Evolutionary conservation across 2,888 invertebrate species (phyloP), one percentile per base, ranked within the genome.

Genomic region (Sesia apiformis): DNA sequence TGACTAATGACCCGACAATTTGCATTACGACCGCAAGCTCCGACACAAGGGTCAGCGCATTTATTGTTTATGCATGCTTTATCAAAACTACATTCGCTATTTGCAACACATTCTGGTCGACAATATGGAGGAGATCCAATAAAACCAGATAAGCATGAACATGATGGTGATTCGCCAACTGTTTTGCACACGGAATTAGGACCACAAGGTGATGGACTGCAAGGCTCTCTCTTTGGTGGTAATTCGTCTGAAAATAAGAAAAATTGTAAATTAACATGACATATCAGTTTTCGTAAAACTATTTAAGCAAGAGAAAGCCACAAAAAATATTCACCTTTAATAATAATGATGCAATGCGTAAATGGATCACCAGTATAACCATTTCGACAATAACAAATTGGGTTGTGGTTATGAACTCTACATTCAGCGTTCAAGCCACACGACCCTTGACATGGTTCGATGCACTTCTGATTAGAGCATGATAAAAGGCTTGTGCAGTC

Each of bases 361-460:
- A 96, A 96, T 51, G 97, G 96, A 91, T 97, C 94, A 23, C 96
- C 96, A n/a, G 93, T 90, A 67, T 91, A 92, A 55, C 91, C 91
- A 57, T 84, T 88, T 57, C 93, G 93, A 70, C 97, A 97, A 62
- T 92, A 93, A 72, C 97, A 97, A 53, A 96, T 93, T 0, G 97
- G 96, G 73, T 94, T 94, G 76, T 97, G 97, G 71, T 96, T 95
- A 60, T 95, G 92, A 2, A 95, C 93, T 67, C 92, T 91, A 70
- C 97, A 97, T 62, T 93, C 86, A 0, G 97, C 94, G 53, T 92
- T 91, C 62, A 93, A 90, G 57, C 96, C 96, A 62, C 96, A 96
- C 6, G 94, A 92, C 43, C 95, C 95, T 23, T 92, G 91, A 65
- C 96, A 97, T 43, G 96, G 96, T 69, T 96, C 93, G 4, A 92